Percentiles rank a stretch among this genome's conserved stretches.
Evolutionary conservation across 2,888 invertebrate genomes (phyloP).

Genomic region (Sphecodes monilicornis): DNA sequence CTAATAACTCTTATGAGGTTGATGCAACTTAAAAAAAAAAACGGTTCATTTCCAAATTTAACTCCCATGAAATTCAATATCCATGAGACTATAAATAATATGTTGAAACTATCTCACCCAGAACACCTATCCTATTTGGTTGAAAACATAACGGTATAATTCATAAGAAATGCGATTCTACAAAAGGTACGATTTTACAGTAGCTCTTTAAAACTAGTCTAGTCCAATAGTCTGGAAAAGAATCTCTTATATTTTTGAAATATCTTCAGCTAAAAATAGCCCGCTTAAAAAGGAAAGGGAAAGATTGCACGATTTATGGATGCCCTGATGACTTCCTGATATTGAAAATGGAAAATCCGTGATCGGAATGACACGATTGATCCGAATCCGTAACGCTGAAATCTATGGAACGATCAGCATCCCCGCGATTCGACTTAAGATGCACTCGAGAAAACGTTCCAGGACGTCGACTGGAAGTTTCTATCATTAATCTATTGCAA

Average conservation of each 20-base stretch:
- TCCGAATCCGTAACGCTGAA: constrained; percentile 21
- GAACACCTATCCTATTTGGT: no score
- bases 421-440: constrained; percentile 28
- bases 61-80: no score
- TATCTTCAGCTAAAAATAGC: neutral
- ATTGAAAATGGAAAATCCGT: constrained; percentile 27
- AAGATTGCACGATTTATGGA: neutral
- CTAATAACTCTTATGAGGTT: no score
- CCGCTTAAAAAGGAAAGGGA: no score
- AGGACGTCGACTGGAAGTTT: constrained; percentile 17
- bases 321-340: constrained; percentile 17
- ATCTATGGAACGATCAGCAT: constrained; percentile 31
- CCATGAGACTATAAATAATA: no score
- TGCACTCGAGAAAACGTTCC: constrained; percentile 23
- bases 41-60: no score
- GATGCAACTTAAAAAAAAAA: no score
- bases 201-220: neutral
- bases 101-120: no score
- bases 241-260: neutral
- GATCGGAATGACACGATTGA: constrained; percentile 25
- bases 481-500: constrained; percentile 38
- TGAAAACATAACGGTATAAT: no score
- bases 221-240: neutral
- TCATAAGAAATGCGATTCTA: no score
- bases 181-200: neutral